phyloP scores from a whole-genome alignment of 2,888 invertebrate species.

The Ormyrus labotus region DNA sequence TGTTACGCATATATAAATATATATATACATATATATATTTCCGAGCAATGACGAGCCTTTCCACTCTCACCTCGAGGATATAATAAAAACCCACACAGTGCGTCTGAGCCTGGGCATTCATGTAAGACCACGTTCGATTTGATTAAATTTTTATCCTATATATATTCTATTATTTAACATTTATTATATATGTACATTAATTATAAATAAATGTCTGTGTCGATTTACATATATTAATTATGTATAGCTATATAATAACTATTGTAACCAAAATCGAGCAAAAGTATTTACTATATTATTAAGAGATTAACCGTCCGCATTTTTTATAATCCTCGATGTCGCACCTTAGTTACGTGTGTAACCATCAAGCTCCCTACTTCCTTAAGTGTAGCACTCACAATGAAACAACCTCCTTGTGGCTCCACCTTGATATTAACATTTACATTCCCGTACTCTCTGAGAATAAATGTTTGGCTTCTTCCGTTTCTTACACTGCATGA shows the following conservation, averaged over 20 bases:
- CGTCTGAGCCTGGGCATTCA: conserved; percentile 71
- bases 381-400: not conserved
- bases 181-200: conserved; percentile 31
- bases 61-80: conserved; percentile 50
- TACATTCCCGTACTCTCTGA: not conserved
- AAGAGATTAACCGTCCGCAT: conserved; percentile 47
- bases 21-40: no score
- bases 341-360: conserved; percentile 21
- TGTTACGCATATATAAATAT: no score
- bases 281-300: not conserved
- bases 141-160: conserved; percentile 48
- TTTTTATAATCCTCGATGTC: conserved; percentile 53
- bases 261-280: conserved; percentile 19
- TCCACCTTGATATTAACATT: not conserved
- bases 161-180: conserved; percentile 31
- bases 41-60: conserved; percentile 16
- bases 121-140: conserved; percentile 71
- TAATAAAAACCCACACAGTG: conserved; percentile 59
- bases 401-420: no score
- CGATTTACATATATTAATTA: conserved; percentile 35
- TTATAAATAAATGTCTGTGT: conserved; percentile 37
- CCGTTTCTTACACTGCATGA: conserved; percentile 16
- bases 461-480: conserved; percentile 10
- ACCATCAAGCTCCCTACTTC: not conserved
- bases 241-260: conserved; percentile 34